Base-by-base conservation (phyloP, 1,140 invertebrate species). In the Drosophila pachea region DNA sequence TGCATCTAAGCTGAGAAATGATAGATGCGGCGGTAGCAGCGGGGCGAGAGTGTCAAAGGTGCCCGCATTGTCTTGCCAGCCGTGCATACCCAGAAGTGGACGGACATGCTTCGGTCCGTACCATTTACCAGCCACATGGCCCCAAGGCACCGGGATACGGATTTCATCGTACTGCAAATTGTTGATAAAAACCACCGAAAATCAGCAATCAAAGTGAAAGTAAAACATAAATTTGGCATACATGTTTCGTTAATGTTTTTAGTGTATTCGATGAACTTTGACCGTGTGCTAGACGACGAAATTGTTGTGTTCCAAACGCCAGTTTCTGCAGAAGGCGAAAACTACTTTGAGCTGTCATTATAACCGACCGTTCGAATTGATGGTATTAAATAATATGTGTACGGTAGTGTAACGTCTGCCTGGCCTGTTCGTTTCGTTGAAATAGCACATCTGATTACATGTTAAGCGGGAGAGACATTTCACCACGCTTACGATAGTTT, bases 21-120 rank as follows among this genome's bases (percentile, higher is more conserved):
- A 90, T 2, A 92, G 74, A 71, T 94, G 88, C 11, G 90, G 77
- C 6, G 91, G 90, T 38, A 95, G 78, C 29, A 93, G 76, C 11
- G 93, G 93, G 14, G 92, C 91, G 7, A 95, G 79, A 0, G 91
- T 90, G 86, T 95, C 94, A 90, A 94, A 95, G 1, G 93, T 93
- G 3, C 92, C 93, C 9, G 94, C 93, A 87, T 95, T 95, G 73
- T 94, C 94, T 89, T 93, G 92, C 94, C 94, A 95, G 1, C 95
- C 95, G 83, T 96, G 95, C 42, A 95, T 73, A 0, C 92, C 91
- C 11, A 96, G 75, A 49, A 95, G 92, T 0, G 94, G 94, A 43
- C 91, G 89, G 7, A 91, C 90, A 64, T 93, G 89, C 47, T 91
- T 90, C 4, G 91, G 91, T 8, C 93, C 93, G 92, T 94, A 95